Percentiles rank a stretch among this genome's conserved stretches.
Conservation (phyloP, 2,113 vertebrate species). For the Camelus bactrianus region DNA sequence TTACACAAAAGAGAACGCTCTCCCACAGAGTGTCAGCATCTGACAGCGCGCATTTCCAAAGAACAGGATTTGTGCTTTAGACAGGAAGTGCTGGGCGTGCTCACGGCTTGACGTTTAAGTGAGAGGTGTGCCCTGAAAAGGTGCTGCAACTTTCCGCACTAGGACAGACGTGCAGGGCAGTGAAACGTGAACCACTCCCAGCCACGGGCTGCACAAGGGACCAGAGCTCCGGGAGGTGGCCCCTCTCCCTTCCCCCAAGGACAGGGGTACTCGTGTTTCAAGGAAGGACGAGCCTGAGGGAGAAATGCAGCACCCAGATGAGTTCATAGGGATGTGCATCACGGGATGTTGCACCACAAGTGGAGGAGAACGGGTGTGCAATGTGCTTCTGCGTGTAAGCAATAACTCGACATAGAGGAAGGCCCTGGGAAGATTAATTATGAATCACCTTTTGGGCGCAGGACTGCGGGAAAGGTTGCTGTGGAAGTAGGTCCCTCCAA, state of each 20-base stretch:
- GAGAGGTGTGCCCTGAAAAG: background rate
- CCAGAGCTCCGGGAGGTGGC: background rate
- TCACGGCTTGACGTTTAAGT: background rate
- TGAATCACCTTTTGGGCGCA: background rate
- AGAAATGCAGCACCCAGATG: background rate
- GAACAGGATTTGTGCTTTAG: background rate
- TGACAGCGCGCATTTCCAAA: background rate
- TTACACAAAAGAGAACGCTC: background rate
- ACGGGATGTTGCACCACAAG: background rate
- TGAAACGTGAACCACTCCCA: too few relatives aligned
- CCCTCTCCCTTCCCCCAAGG: background rate
- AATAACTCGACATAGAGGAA: background rate
- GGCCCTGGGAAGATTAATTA: background rate
- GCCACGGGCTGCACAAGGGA: rapidly evolving
- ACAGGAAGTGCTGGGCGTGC: background rate
- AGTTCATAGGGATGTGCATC: rapidly evolving
- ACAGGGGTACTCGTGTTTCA: background rate
- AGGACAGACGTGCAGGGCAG: too few relatives aligned
- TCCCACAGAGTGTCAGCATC: background rate
- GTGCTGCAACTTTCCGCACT: rapidly evolving
- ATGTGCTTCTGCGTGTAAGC: background rate
- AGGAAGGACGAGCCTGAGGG: background rate
- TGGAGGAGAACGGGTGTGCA: rapidly evolving
- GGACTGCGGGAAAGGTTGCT: background rate
- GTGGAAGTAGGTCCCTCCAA: background rate